A percentile compares a stretch with the other conserved stretches of the same genome.
These are phyloP conservation scores for Pseudomyrmex dendroicus DNA, from an alignment of 1,140 invertebrate species.

Conservation along the genomic window DNA sequence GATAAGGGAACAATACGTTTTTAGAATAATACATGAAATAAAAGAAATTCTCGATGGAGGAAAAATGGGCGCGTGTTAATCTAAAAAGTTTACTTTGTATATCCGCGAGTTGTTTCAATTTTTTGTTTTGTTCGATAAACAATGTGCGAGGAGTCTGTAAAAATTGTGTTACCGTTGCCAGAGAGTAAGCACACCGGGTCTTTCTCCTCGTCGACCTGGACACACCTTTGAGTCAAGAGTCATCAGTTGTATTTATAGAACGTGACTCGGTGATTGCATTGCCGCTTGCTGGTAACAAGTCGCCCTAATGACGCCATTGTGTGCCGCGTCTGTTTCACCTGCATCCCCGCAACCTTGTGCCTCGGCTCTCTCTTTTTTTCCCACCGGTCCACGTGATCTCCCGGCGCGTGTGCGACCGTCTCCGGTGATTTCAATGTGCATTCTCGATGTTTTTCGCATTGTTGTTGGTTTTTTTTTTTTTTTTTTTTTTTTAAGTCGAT, in stretches of 20 bases:
- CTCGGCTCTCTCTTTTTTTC: constrained; percentile 14
- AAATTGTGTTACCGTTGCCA: background rate
- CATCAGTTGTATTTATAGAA: constrained; percentile 77
- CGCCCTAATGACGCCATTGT: constrained; percentile 74
- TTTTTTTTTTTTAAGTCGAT: background rate
- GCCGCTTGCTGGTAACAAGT: constrained; percentile 70
- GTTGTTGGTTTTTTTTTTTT: background rate
- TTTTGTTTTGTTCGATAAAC: too few species aligned
- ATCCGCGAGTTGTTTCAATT: background rate
- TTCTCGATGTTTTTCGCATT: constrained; percentile 2
- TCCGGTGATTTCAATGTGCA: too few species aligned
- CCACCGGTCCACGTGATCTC: constrained; percentile 36
- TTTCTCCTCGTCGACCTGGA: constrained; percentile 56
- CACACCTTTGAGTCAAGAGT: constrained; percentile 69
- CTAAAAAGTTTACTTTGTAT: background rate
- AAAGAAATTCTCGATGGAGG: too few species aligned
- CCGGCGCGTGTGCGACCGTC: background rate
- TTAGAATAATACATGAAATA: too few species aligned
- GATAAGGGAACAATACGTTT: too few species aligned
- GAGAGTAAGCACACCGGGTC: constrained; percentile 21
- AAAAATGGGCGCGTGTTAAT: too few species aligned
- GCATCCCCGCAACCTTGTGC: constrained; percentile 46
- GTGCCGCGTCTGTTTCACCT: constrained; percentile 68
- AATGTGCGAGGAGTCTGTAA: too few species aligned
- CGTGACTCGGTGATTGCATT: constrained; percentile 75